Evolutionary conservation across 2,888 invertebrate species (phyloP).

Genomic region (Phyto melanocephala): DNA sequence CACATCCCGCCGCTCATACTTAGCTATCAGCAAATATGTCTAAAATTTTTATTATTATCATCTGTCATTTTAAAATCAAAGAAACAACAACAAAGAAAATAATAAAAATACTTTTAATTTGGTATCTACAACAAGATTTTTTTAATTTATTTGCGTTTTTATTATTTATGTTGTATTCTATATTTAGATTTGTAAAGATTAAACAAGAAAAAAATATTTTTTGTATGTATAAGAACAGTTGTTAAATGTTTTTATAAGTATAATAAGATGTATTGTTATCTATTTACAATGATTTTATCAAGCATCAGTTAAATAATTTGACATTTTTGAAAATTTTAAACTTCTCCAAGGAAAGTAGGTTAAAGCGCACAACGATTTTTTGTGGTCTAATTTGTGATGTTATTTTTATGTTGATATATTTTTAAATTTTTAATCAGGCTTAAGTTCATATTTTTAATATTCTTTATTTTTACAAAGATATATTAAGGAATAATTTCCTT

Average conservation of each 20-base stretch:
- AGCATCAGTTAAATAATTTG: neutral
- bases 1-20: too few relatives aligned
- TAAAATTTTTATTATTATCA: slow-evolving; percentile 21
- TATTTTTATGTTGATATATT: too few relatives aligned
- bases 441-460: too few relatives aligned
- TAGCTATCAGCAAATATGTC: neutral
- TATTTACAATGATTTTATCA: neutral
- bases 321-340: too few relatives aligned
- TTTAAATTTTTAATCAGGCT: too few relatives aligned
- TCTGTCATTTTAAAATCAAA: slow-evolving; percentile 16
- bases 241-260: neutral
- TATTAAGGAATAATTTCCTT: too few relatives aligned
- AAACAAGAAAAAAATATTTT: too few relatives aligned
- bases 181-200: too few relatives aligned
- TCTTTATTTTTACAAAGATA: too few relatives aligned
- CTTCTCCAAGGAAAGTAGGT: too few relatives aligned
- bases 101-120: neutral
- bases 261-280: neutral
- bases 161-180: neutral
- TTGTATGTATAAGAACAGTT: neutral
- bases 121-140: neutral
- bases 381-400: too few relatives aligned
- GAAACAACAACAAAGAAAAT: neutral
- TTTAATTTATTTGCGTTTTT: neutral
- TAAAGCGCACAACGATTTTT: too few relatives aligned